Base-by-base conservation (phyloP, 2,113 vertebrate species). In the Daubentonia madagascariensis region DNA sequence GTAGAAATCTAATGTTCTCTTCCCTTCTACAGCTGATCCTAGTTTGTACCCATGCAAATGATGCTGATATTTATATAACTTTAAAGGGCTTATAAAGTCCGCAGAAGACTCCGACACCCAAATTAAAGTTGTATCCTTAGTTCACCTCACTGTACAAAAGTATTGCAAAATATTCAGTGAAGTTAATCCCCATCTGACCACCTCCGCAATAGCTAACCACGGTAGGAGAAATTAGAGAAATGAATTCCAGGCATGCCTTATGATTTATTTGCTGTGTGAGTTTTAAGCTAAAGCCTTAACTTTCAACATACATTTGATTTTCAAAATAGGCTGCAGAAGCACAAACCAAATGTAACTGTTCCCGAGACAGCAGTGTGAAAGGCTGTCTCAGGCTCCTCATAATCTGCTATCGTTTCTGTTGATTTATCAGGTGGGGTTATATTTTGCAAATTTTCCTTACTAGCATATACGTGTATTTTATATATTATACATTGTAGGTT, bases 91-190 rank as follows among this genome's bases (percentile, higher is more conserved):
- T 94, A 79, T 73, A 85, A 97, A 96, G 90, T 93, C 73, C 65
- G 96, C 85, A 95, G 9, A 97, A 54, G 68, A 96, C 80, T 86
- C 85, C 57, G 25, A 96, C 45, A 59, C 78, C 22, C 97, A 93
- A 89, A 98, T 96, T 75, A 88, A 97, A 97, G 54, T 78, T 61
- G 50, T 97, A 84, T 96, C 96, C 98, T 98, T 96, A 92, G 75
- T 57, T 98, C 87, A 97, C 97, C 96, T 95, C 67, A 8, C 63
- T 61, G 67, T 70, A 54, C 30, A 54, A 83, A 79, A 91, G 9
- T 61, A 81, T 45, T 92, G 76, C 65, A 78, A 94, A 97, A 92
- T 97, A 94, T 92, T 96, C 85, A 63, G 68, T 86, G 78, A 89
- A 45, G 61, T 91, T 91, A 95, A 97, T 98, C 76, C 85, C 85